phyloP scores from a whole-genome alignment of 2,113 vertebrate genomes.

The Gavia stellata region DNA sequence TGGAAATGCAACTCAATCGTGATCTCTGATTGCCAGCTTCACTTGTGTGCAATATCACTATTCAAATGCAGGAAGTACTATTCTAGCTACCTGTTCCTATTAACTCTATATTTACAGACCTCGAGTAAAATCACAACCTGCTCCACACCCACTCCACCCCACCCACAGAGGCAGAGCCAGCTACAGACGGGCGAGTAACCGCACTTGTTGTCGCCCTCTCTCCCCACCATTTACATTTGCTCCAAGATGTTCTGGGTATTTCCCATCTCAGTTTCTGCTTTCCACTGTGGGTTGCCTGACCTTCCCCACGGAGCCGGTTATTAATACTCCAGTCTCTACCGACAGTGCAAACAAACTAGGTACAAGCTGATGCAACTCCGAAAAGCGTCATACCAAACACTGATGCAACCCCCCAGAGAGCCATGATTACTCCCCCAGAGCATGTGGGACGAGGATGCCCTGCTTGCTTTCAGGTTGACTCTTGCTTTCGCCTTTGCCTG shows the following conservation, averaged over 20 bases:
- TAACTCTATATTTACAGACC: background rate
- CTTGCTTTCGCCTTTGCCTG: background rate
- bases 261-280: conserved; percentile 57
- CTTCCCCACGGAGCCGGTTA: conserved; percentile 23
- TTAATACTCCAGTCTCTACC: conserved; percentile 38
- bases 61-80: background rate
- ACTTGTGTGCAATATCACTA: background rate
- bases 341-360: conserved; percentile 12
- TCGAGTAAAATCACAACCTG: background rate
- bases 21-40: background rate
- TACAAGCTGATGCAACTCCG: conserved; percentile 64
- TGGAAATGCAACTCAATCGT: background rate
- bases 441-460: background rate
- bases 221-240: background rate
- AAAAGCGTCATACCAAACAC: background rate
- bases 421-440: background rate
- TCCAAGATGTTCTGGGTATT: conserved; percentile 2
- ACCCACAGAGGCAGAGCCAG: background rate
- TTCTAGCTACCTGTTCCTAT: background rate
- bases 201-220: background rate
- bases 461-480: background rate
- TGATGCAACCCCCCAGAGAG: conserved; percentile 35
- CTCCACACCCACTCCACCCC: background rate
- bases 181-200: background rate
- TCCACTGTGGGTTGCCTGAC: conserved; percentile 24